Evolutionary conservation across 1,140 invertebrate species (phyloP), one percentile per base, ranked within the genome.

Genomic region (Tetraneura akinire): DNA sequence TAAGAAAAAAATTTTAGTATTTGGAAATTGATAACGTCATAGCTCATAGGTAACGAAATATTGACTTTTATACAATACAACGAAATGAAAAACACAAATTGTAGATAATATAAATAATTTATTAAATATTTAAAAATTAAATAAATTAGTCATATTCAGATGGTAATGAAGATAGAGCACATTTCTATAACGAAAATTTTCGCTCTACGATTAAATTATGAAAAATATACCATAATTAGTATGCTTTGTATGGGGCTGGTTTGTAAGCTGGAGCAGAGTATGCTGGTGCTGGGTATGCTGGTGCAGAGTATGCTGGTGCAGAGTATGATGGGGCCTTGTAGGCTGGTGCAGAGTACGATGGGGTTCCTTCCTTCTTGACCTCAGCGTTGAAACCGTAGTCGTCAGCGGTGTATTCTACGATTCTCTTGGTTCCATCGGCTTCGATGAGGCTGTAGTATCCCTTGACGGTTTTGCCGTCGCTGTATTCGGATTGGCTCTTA

Each of bases 331-430:
- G 10, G n/a, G n/a, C n/a, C 86, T 88, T 83, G 82, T 80, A 47
- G 23, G 64, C 16, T 13, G 80, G 57, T 2, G 74, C 74, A 49
- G 21, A 23, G 55, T 53, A 42, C 21, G 21, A 55, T 55, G 10
- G 2, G 4, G 82, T 74, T 23, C 18, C 80, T 26, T 66, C 73
- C 53, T 26, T 82, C 37, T 64, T 83, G 0, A 87, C 86, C 9
- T 86, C 85, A 23, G 86, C 87, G 80, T 86, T 86, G 83, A 87
- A 87, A 81, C 87, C 87, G 80, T 85, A 76, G 14, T 85, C 82
- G 81, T 87, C 86, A n/a, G 87, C 87, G n/a, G 85, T 86, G 84
- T 88, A 87, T 80, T 87, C 85, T 10, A 88, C 87, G 32, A 85
- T 83, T 71, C 87, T 82, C 14, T 85, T 85, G 23, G 85, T 84